Evolutionary conservation across 2,888 invertebrate species (phyloP).

Genomic region (Drosophila niveifrons): DNA sequence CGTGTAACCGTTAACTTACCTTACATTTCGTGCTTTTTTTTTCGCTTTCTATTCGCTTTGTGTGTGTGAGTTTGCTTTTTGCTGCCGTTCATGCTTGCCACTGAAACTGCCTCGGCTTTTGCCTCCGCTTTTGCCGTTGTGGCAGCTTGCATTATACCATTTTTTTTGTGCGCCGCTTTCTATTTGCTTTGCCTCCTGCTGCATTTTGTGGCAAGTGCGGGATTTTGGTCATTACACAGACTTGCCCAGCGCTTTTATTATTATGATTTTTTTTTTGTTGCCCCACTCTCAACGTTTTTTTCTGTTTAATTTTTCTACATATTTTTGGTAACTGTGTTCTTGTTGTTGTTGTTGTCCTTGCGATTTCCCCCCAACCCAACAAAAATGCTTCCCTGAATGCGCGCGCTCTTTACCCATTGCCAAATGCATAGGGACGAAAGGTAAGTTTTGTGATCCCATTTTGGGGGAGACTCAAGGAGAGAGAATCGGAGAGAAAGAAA

Average conservation of each 20-base stretch:
- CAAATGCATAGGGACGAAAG: conserved; percentile 70
- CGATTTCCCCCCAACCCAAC: conserved; percentile 26
- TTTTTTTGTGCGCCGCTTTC: conserved; percentile 38
- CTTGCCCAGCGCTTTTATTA: conserved; percentile 67
- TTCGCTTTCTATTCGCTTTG: conserved; percentile 48
- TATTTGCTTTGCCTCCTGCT: conserved; percentile 59
- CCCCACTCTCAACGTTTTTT: conserved; percentile 36
- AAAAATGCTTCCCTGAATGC: conserved; percentile 20
- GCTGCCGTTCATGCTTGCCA: conserved; percentile 22
- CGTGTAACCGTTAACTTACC: conserved; percentile 53
- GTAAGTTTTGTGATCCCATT: conserved; percentile 52
- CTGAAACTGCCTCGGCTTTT: neutral
- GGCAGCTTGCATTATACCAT: conserved; percentile 30
- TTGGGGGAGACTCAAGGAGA: too few species aligned
- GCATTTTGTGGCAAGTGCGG: conserved; percentile 52
- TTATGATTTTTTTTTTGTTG: conserved; percentile 61
- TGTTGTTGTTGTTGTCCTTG: conserved; percentile 57
- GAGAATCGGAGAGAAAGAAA: conserved; percentile 42
- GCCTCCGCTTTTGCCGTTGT: conserved; percentile 14
- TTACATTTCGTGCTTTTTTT: conserved; percentile 33
- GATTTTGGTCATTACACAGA: conserved; percentile 76
- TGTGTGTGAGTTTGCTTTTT: conserved; percentile 53
- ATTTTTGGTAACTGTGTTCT: conserved; percentile 55
- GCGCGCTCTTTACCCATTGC: conserved; percentile 41
- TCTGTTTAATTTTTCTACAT: conserved; percentile 71